Percentiles rank a stretch among this genome's conserved stretches.
Evolutionary conservation across 2,797 vertebrate genomes (phyloP).

Genomic region (Halcyon chelicuti): DNA sequence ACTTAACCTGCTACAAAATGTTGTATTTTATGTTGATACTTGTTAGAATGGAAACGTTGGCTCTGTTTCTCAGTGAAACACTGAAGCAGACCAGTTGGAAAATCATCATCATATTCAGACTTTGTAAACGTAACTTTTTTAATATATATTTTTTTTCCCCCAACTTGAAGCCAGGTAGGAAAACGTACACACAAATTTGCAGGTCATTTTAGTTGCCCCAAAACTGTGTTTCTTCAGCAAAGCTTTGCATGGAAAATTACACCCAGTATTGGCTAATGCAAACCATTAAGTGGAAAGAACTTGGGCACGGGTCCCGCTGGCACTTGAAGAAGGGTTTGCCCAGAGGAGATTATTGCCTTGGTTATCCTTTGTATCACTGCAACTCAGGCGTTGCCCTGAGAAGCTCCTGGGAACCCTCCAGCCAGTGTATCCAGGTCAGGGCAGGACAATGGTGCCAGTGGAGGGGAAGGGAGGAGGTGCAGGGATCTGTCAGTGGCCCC

Average conservation of each 20-base stretch:
- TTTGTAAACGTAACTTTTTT: neutral
- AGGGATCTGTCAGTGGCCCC: rapidly evolving
- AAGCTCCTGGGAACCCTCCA: neutral
- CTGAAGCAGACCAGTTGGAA: constrained; percentile 28
- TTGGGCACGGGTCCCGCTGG: neutral
- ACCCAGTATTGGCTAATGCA: neutral
- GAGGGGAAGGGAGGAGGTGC: neutral
- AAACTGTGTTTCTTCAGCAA: neutral
- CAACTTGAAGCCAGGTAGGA: neutral
- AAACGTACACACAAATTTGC: neutral
- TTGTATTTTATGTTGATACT: neutral
- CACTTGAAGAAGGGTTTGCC: neutral
- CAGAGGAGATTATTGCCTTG: rapidly evolving
- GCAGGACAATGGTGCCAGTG: neutral
- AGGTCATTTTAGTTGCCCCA: neutral
- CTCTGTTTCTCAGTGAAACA: neutral
- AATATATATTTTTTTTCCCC: neutral
- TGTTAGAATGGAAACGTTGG: neutral
- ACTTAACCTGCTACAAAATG: constrained; percentile 34
- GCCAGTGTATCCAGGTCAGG: neutral
- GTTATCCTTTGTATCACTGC: neutral
- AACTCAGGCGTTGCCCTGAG: neutral
- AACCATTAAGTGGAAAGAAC: neutral
- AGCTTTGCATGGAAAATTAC: neutral
- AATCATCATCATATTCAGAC: neutral